A percentile compares a stretch with the other conserved stretches of the same genome.
These are phyloP conservation scores for Oscheius sp. DNA, from an alignment of 2,888 invertebrate genomes.

Conservation along the genomic window DNA sequence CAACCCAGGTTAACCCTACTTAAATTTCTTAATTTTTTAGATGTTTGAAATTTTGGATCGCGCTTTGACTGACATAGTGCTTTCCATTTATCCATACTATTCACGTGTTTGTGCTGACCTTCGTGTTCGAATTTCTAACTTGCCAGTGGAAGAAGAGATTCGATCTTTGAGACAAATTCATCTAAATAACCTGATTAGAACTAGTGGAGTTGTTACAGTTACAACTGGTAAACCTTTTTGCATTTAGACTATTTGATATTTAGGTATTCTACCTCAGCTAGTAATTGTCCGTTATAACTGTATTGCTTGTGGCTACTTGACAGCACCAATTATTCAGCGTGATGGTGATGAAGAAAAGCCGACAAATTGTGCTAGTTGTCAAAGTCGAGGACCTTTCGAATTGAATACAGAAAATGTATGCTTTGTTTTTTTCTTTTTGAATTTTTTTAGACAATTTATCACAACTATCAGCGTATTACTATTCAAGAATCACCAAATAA, in stretches of 20 bases:
- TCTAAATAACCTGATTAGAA: constrained; percentile 91
- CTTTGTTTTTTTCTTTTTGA: not conserved
- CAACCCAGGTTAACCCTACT: constrained; percentile 74
- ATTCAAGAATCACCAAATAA: constrained; percentile 97
- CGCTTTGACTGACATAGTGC: constrained; percentile 79
- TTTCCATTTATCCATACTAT: constrained; percentile 93
- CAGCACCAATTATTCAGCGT: constrained; percentile 92
- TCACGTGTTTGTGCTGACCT: constrained; percentile 91
- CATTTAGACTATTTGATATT: not conserved
- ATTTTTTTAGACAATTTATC: constrained; percentile 85
- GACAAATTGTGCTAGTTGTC: constrained; percentile 96
- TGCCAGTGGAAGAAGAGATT: constrained; percentile 94
- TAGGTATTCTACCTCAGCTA: constrained; percentile 88
- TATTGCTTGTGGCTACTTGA: constrained; percentile 89
- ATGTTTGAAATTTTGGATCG: constrained; percentile 67
- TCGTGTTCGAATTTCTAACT: constrained; percentile 82
- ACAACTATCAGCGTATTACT: constrained; percentile 97
- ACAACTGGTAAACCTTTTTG: constrained; percentile 78
- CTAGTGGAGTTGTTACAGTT: constrained; percentile 91
- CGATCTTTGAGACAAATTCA: constrained; percentile 83
- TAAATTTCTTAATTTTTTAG: constrained; percentile 31
- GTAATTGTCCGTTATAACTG: constrained; percentile 97
- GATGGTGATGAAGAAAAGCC: constrained; percentile 87
- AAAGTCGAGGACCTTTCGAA: constrained; percentile 92
- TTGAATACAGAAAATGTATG: constrained; percentile 88